Evolutionary conservation across 2,113 vertebrate genomes (phyloP).

Genomic region (Fulica atra): DNA sequence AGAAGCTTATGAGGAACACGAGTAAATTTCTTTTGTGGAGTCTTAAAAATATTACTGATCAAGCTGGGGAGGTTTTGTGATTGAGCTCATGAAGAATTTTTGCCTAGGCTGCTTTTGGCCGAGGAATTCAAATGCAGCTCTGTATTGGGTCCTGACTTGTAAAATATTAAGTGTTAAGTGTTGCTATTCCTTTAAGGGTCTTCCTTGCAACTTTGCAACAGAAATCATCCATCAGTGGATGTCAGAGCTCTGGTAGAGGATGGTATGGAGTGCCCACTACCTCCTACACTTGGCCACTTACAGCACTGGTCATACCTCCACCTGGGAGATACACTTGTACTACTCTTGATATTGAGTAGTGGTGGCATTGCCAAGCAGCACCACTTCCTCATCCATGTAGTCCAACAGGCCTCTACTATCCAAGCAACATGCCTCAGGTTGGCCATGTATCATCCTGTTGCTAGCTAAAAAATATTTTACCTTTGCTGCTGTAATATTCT

Average conservation of each 20-base stretch:
- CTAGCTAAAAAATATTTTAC: background rate
- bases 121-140: background rate
- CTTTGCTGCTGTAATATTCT: background rate
- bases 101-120: background rate
- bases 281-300: background rate
- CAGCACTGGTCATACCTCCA: accelerated
- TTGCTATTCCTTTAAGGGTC: background rate
- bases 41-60: background rate
- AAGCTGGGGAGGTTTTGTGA: background rate
- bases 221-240: background rate
- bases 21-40: background rate
- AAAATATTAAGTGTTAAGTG: background rate
- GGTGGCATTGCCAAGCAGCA: background rate
- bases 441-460: background rate
- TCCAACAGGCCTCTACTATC: background rate
- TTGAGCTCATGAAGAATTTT: background rate
- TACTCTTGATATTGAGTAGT: background rate
- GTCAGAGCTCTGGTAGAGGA: background rate
- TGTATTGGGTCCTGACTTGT: background rate
- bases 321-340: background rate
- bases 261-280: too few relatives aligned
- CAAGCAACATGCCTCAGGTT: background rate
- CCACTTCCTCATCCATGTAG: background rate
- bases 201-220: background rate
- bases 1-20: background rate